Evolutionary conservation across 53 echinoderm and acorn worm genomes (phyloP), one percentile per base, ranked within the genome.

Genomic region (Temnopleurus reevesii): DNA sequence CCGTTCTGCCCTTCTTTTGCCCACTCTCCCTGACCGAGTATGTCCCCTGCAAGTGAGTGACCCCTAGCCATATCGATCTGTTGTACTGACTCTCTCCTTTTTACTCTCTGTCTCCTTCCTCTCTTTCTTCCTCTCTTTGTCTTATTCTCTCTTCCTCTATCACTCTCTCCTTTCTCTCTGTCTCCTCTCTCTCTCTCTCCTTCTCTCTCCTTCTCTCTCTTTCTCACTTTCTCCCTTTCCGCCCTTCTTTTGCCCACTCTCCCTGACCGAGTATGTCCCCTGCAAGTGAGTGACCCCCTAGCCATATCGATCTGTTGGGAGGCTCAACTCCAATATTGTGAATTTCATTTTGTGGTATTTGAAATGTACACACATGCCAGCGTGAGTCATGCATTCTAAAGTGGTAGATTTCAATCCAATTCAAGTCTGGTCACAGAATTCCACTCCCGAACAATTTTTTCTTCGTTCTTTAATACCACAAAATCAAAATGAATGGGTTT

Each of bases 281-380:
- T 71, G 19, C 71, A 38, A 71, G 71, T 71, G 36, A 71, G n/a
- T 71, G 71, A 71, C 71, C 71, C 71, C 21, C 38, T 41, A 41
- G 63, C 41, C 13, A 8, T 71, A 71, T 71, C 41, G 71, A 71
- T 71, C 71, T 71, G 71, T 71, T n/a, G 71, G 71, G 71, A 71
- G 71, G 71, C 71, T 71, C 71, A 71, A 71, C 71, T 71, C 41
- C 71, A 71, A 71, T 71, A 71, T 71, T 71, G 71, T 71, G 71
- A 71, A 71, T 71, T 71, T 71, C 71, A 71, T 71, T 71, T 71
- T 71, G 71, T 71, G 71, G 71, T 71, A 71, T 71, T 71, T 71
- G 71, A 71, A 71, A 71, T 71, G 71, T 79, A 79, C 49, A 79
- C 49, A 79, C 49, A 51, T 47, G 3, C 0, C 27, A 21, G 47